A percentile compares a stretch with the other conserved stretches of the same genome.
These are phyloP conservation scores for Mus spicilegus DNA, from an alignment of 2,113 vertebrate genomes.

Conservation along the genomic window DNA sequence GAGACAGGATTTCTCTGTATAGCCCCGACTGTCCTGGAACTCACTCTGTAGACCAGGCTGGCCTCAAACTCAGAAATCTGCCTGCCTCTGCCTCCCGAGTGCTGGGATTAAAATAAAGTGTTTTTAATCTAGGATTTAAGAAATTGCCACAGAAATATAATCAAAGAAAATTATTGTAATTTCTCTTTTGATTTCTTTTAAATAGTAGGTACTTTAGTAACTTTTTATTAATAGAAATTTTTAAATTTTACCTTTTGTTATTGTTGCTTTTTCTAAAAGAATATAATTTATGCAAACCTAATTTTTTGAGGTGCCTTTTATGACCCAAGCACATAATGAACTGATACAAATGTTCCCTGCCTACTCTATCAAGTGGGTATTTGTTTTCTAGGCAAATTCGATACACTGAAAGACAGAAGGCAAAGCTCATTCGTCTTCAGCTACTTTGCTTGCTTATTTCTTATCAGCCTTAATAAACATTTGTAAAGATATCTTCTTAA, in stretches of 20 bases:
- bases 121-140: not conserved
- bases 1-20: no score
- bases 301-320: not conserved
- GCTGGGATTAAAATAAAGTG: not conserved
- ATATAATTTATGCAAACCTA: not conserved
- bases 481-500: not conserved
- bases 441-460: not conserved
- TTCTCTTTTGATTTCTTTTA: conserved; percentile 7
- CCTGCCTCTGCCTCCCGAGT: no score
- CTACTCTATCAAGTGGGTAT: not conserved
- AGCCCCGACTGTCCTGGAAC: no score
- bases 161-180: not conserved
- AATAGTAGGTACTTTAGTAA: not conserved
- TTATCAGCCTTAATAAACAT: not conserved
- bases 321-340: not conserved
- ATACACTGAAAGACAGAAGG: not conserved
- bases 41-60: no score
- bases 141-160: not conserved
- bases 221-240: not conserved
- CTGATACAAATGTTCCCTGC: not conserved
- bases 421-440: not conserved
- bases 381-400: not conserved
- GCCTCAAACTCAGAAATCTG: no score
- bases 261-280: not conserved
- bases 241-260: not conserved